Conservation (phyloP, 2,113 vertebrate species). For the Numida meleagris region DNA sequence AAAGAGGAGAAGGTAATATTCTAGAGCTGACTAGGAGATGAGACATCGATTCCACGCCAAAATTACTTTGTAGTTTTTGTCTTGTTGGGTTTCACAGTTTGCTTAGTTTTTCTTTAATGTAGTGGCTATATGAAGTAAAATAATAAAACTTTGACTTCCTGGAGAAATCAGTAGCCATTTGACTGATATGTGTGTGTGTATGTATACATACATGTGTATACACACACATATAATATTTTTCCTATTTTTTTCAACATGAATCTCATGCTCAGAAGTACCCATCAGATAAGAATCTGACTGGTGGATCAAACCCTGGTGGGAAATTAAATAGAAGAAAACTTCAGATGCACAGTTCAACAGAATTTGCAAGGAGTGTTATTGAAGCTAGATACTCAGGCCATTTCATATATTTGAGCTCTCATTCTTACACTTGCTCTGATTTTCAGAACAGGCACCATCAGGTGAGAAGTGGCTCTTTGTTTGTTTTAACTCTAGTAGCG, state of each 20-base stretch:
- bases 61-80: accelerated
- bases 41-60: not conserved
- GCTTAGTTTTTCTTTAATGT: not conserved
- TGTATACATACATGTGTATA: too few species aligned
- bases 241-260: not conserved
- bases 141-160: not conserved
- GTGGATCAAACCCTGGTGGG: not conserved
- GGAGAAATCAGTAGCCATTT: not conserved
- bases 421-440: not conserved
- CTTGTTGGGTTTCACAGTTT: not conserved
- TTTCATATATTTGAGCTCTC: not conserved
- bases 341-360: not conserved
- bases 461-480: not conserved
- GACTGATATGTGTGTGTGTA: too few species aligned
- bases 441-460: not conserved
- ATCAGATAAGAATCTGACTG: not conserved
- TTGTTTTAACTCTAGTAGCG: not conserved
- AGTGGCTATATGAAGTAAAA: not conserved
- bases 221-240: not conserved
- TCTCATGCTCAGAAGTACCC: too few species aligned
- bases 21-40: not conserved
- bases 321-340: not conserved
- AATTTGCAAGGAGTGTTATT: not conserved
- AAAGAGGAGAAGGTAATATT: not conserved
- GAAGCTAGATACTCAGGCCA: not conserved